phyloP scores from a whole-genome alignment of 2,888 invertebrate species.

The Cheilosia vulpina region DNA sequence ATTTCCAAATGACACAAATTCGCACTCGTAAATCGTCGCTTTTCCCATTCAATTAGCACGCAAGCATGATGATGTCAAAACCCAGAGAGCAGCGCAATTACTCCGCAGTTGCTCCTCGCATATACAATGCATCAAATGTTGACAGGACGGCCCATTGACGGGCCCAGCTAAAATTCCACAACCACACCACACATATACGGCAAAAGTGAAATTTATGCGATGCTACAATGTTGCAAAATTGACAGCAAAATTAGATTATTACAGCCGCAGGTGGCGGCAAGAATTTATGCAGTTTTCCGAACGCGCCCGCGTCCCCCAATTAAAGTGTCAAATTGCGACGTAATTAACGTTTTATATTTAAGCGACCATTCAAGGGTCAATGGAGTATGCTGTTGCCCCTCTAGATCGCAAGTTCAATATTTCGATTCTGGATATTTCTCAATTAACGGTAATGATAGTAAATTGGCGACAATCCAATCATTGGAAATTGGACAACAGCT shows the following conservation, averaged over 20 bases:
- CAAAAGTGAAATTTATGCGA: conserved; percentile 51
- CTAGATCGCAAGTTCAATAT: background rate
- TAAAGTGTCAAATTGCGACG: conserved; percentile 36
- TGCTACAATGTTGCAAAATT: conserved; percentile 62
- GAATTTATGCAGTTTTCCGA: conserved; percentile 46
- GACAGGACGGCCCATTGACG: conserved; percentile 40
- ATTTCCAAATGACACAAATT: conserved; percentile 45
- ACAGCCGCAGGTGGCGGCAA: conserved; percentile 36
- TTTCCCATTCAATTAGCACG: conserved; percentile 57
- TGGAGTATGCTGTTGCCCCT: background rate
- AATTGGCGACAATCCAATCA: conserved; percentile 32
- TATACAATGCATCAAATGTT: conserved; percentile 51
- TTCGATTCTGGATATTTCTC: conserved; percentile 41
- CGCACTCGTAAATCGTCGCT: conserved; percentile 60
- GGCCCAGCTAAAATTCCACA: conserved; percentile 14
- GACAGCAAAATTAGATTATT: conserved; percentile 30
- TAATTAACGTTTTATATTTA: conserved; percentile 16
- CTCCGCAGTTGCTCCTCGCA: conserved; percentile 4
- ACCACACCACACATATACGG: background rate
- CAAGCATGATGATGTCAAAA: conserved; percentile 41
- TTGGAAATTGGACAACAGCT: conserved; percentile 37
- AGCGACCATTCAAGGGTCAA: conserved; percentile 5
- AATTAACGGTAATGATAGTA: conserved; percentile 60
- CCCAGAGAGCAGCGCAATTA: conserved; percentile 19
- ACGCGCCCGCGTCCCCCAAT: conserved; percentile 31